Base-by-base conservation (phyloP, 2,113 vertebrate species). In the Isurus oxyrinchus region DNA sequence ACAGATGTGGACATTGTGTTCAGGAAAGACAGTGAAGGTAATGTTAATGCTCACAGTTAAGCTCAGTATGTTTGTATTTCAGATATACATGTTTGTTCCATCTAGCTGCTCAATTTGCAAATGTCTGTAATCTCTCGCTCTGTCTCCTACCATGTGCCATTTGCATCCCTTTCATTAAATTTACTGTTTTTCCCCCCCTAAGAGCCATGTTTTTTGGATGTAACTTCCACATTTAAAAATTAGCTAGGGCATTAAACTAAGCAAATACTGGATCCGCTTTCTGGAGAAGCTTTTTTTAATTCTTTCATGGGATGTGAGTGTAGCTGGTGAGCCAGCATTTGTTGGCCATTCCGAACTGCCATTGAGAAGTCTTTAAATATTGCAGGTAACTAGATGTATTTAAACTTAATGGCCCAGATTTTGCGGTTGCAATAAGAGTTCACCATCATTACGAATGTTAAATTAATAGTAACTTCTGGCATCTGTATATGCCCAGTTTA, bases 11-110 rank as follows among this genome's bases (percentile, higher is more conserved):
- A 99, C 96, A 97, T 99, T 40, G 98, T 99, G 87, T 98, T 98
- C 27, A 98, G 98, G 63, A 98, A 97, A 95, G 99, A 99, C 91
- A 98, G 98, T 0, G 96, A 98, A 1, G 99, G 99, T 99, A 97
- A 98, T 95, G 16, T 27, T 69, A 66, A 67, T 69, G 10, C 25
- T 31, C 61, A 69, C 0, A 0, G n/a, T 66, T 91, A 59, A 35
- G 27, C 13, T 35, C 14, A 1, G n/a, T 61, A 23, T 16, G 8
- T 25, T 91, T 35, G 55, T 13, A 91, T 6, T 63, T 94, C 59
- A 63, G 90, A 63, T 94, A 8, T 61, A 35, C 55, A 59, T 3
- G 25, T 57, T 90, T 90, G 55, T 91, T n/a, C 53, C n/a, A 40
- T 94, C 5, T 23, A 19, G 1, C 19, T 5, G 7, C 16, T 63